phyloP scores from a whole-genome alignment of 2,113 vertebrate genomes.

The Anolis carolinensis region DNA sequence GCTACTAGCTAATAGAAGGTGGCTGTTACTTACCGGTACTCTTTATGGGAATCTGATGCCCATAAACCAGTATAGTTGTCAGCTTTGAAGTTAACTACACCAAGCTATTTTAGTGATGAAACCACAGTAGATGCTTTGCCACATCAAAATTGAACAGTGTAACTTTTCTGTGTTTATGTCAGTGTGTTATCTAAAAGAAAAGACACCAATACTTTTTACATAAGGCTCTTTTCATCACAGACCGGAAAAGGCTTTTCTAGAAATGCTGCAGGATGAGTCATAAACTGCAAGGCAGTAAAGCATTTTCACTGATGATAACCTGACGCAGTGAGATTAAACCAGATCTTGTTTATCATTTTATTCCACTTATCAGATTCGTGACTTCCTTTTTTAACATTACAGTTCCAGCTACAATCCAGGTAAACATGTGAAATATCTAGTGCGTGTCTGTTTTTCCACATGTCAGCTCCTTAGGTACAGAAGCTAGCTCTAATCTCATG shows the following conservation, averaged over 20 bases:
- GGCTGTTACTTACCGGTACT: neutral
- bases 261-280: conserved; percentile 76
- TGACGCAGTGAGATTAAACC: conserved; percentile 47
- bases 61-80: neutral
- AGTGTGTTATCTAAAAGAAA: conserved; percentile 2
- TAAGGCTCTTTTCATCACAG: conserved; percentile 42
- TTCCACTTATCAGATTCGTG: conserved; percentile 43
- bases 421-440: neutral
- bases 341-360: conserved; percentile 9
- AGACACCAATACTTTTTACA: neutral
- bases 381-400: neutral
- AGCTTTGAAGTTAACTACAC: neutral
- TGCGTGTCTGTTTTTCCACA: neutral
- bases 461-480: neutral
- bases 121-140: neutral
- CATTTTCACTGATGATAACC: conserved; percentile 42
- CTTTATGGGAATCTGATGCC: neutral
- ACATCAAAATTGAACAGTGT: neutral
- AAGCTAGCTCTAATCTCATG: neutral
- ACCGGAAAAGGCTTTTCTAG: conserved; percentile 64
- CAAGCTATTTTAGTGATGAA: conserved; percentile 2
- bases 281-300: conserved; percentile 63
- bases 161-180: neutral
- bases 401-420: neutral
- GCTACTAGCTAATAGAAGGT: neutral